Conservation (phyloP, 2,888 invertebrate genomes). For the Pilophorus perplexus region DNA sequence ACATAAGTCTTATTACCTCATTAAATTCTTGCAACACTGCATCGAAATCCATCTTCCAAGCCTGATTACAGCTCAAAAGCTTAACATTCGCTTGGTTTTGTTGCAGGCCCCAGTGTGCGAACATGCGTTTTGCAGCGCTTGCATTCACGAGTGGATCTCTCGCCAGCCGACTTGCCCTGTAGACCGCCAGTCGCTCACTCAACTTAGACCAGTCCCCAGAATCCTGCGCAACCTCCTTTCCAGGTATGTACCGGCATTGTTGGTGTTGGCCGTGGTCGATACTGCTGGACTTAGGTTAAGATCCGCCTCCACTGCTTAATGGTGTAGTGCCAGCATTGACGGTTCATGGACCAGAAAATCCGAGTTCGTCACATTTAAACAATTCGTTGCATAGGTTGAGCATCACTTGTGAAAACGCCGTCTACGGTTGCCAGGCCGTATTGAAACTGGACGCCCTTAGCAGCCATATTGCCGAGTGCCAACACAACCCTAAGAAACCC, state of each 20-base stretch:
- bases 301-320: too few species aligned
- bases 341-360: too few species aligned
- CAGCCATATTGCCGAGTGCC: constrained; percentile 87
- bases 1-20: too few species aligned
- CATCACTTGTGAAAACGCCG: constrained; percentile 87
- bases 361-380: neutral
- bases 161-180: constrained; percentile 93
- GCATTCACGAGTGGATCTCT: constrained; percentile 93
- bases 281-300: too few species aligned
- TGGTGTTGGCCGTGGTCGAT: too few species aligned
- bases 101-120: constrained; percentile 89
- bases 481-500: constrained; percentile 90
- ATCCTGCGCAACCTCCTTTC: constrained; percentile 88
- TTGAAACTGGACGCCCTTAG: constrained; percentile 82
- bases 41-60: too few species aligned
- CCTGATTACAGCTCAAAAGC: too few species aligned
- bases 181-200: constrained; percentile 86
- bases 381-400: constrained; percentile 62
- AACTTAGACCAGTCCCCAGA: constrained; percentile 86
- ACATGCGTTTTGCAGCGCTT: constrained; percentile 91
- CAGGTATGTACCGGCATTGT: constrained; percentile 57
- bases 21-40: too few species aligned
- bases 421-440: constrained; percentile 79
- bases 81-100: too few species aligned
- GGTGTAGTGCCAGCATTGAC: too few species aligned